Evolutionary conservation across 2,888 invertebrate genomes (phyloP).

Genomic region (Aethes cnicana): DNA sequence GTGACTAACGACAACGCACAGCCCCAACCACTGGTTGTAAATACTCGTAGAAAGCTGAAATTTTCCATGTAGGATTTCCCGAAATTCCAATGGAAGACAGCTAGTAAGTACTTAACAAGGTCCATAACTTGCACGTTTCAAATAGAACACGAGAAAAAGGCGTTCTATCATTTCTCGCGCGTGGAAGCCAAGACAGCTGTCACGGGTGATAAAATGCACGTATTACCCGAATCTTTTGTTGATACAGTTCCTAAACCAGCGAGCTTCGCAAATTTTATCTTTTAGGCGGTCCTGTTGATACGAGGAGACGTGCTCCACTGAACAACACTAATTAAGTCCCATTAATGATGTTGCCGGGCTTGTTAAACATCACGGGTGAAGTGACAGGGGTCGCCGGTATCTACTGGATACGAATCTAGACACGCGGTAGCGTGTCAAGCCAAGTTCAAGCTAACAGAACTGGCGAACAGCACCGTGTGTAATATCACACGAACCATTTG

Average conservation of each 20-base stretch:
- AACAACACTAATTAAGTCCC: conserved; percentile 9
- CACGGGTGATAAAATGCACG: not conserved
- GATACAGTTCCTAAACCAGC: not conserved
- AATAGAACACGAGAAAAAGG: not conserved
- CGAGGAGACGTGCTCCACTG: not conserved
- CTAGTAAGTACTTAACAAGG: too few relatives aligned
- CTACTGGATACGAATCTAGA: too few relatives aligned
- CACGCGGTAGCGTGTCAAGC: too few relatives aligned
- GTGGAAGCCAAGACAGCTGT: not conserved
- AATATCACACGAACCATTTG: too few relatives aligned
- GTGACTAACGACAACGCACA: too few relatives aligned
- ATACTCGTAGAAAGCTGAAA: too few relatives aligned
- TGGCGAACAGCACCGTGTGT: too few relatives aligned
- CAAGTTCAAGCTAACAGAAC: too few relatives aligned
- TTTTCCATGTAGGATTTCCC: too few relatives aligned
- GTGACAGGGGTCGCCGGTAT: not conserved
- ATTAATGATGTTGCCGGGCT: conserved; percentile 2
- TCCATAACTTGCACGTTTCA: not conserved
- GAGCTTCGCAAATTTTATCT: not conserved
- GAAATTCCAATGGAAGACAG: too few relatives aligned
- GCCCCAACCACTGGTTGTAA: too few relatives aligned
- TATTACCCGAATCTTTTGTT: not conserved
- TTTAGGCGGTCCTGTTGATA: not conserved
- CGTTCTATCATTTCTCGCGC: not conserved
- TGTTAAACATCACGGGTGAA: not conserved